Conservation (phyloP, 2,888 invertebrate species). For the Yponomeuta sedellus region DNA sequence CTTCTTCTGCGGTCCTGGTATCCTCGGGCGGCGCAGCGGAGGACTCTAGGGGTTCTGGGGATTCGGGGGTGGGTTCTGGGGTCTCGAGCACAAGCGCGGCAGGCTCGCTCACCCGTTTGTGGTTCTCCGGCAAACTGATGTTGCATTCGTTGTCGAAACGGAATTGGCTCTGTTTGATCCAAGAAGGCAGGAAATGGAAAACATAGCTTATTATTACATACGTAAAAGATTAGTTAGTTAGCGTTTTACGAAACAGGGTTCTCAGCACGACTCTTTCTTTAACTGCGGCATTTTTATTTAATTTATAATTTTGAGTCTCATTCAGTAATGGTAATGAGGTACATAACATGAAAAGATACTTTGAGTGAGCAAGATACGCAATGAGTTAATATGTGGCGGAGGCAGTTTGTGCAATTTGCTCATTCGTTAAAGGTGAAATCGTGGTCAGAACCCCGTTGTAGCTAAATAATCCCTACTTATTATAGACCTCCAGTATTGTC, state of each 20-base stretch:
- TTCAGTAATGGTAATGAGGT: too few relatives aligned
- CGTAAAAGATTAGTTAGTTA: not conserved
- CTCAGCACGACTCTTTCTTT: not conserved
- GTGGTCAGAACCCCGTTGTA: too few relatives aligned
- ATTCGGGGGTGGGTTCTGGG: constrained; percentile 30
- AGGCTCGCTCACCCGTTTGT: constrained; percentile 93
- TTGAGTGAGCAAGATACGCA: too few relatives aligned
- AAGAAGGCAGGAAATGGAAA: constrained; percentile 41
- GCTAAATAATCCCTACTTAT: too few relatives aligned
- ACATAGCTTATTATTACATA: constrained; percentile 1
- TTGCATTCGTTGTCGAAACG: constrained; percentile 99
- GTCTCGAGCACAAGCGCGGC: constrained; percentile 12
- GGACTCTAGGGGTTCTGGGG: constrained; percentile 32
- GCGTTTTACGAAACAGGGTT: not conserved
- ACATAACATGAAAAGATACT: too few relatives aligned
- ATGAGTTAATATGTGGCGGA: too few relatives aligned
- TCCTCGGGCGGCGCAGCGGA: constrained; percentile 50
- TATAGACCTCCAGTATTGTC: too few relatives aligned
- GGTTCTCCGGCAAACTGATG: constrained; percentile 97
- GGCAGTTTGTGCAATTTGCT: too few relatives aligned
- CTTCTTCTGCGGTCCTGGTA: constrained; percentile 46
- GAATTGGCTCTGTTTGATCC: constrained; percentile 94
- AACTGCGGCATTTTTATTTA: not conserved
- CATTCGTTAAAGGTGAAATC: too few relatives aligned
- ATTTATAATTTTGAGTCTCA: not conserved